Evolutionary conservation across 2,113 vertebrate genomes (phyloP), one percentile per base, ranked within the genome.

Genomic region (Alethe castanea): DNA sequence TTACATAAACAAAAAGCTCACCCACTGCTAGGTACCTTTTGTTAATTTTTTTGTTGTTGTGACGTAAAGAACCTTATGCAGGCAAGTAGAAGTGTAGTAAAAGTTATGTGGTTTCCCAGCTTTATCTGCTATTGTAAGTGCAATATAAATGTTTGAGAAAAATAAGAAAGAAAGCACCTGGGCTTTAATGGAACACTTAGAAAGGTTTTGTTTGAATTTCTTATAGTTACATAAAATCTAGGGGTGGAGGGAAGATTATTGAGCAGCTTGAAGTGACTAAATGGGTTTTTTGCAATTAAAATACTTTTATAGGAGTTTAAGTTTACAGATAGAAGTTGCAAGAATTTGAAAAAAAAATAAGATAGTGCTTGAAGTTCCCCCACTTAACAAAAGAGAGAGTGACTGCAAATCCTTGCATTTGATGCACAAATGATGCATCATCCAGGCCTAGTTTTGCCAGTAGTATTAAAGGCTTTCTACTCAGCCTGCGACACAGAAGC

Each of bases 341-440:
- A 23, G 23, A 44, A 29, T 62, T 31, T 66, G 25, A 45, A 36
- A 35, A 70, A 31, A 26, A 57, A 16, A 1, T 0, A 0, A 35
- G 33, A 11, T 44, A 36, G 17, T 15, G 6, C 25, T 44, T 54
- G 22, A 83, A 52, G 44, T 42, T 42, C 20, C 8, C 2, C 13
- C 29, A 18, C 66, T 36, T 26, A 22, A 45, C 11, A 9, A 29
- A 29, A 35, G 8, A 11, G 31, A 23, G 3, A 7, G 11, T 65
- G 95, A 97, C 97, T 98, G 96, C 94, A 97, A 35, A 97, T 96
- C 19, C 97, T 97, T 96, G 97, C 65, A 0, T 97, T 96, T 93
- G 97, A 92, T 29, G 93, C 88, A 19, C 53, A 60, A 20, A 44
- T 42, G 93, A 93, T 1, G 76, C 96, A 5, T 96, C 95, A 6